Base-by-base conservation (phyloP, 2,113 vertebrate genomes). In the Ceyx cyanopectus region DNA sequence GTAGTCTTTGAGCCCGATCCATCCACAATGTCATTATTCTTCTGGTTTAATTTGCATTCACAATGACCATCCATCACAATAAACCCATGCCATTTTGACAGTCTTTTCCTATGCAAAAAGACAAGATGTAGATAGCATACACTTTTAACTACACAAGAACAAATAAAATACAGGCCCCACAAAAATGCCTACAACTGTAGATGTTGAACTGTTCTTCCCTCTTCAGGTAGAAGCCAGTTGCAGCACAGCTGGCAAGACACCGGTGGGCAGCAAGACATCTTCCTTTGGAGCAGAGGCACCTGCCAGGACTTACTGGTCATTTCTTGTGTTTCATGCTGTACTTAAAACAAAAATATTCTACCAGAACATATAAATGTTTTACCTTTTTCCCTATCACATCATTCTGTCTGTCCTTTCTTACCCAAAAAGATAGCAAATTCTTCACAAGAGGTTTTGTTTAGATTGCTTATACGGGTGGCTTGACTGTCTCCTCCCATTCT, bases 381-480 rank as follows among this genome's bases (percentile, higher is more conserved):
- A 11, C 50, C 16, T 68, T 63, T 76, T 7, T 23, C 41, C 16
- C 26, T 32, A 2, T 8, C 30, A 40, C 27, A 5, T 12, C 37
- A 48, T 37, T 37, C 37, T 29, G 17, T 43, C 41, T 29, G 16
- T 45, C 60, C 46, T 62, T 50, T 65, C 40, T 37, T 17, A 45
- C 15, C 7, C n/a, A 32, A 22, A 30, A 34, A 27, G 15, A 26
- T 26, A 50, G 58, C 5, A 73, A n/a, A 26, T 26, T 51, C 29
- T 79, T 58, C 53, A 10, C 6, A 5, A 46, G 79, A 72, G 34
- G 17, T 72, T 91, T 82, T 63, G 34, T 61, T 75, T 68, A 68
- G n/a, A 53, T 53, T n/a, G 54, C 41, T 24, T 6, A 0, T n/a
- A 19, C 0, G 1, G 26, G 57, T 4, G 1, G 78, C 81, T 58